Base-by-base conservation (phyloP, 2,113 vertebrate species). In the Ctenomys sociabilis region DNA sequence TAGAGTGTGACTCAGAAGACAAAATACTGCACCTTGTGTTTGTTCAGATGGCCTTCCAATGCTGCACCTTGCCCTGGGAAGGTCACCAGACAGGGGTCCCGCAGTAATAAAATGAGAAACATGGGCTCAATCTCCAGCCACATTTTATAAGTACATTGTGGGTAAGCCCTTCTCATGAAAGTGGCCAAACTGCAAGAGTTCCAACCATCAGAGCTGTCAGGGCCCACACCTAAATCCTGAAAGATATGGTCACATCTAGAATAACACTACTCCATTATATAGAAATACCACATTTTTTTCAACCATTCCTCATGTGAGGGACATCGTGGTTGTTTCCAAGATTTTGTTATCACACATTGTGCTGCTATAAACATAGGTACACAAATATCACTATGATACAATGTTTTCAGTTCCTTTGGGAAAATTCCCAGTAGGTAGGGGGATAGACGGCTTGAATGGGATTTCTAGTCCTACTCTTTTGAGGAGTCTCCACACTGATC, bases 41-140 rank as follows among this genome's bases (percentile, higher is more conserved):
- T 93, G 68, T 92, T 90, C 90, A 88, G 35, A 91, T 78, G 17
- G 24, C 21, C 14, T 32, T 54, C 4, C 28, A 77, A 22, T 73
- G 80, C 54, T 88, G 90, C 66, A 59, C n/a, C 88, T 88, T 78
- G 72, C 90, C 78, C 37, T 75, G 45, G 43, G 85, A 81, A 89
- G 49, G 10, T 37, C 49, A 49, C 66, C 88, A 83, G 28, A 86
- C 13, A 93, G 78, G 84, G 66, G 88, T 66, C 90, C 72, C 85
- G 26, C 3, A 85, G 85, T 37, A 49, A 61, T 66, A 63, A 63
- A 19, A 8, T 92, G 87, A 97, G 16, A 72, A 86, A 90, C 17
- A 14, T 19, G 57, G 7, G 35, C 9, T 90, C 80, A 84, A 81
- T 64, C 57, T 49, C 78, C 26, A 78, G 16, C 4, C 12, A 1